Percentiles rank a stretch among this genome's conserved stretches.
These are phyloP conservation scores for Pseudorectes ferrugineus DNA, from an alignment of 2,113 vertebrate species.

Conservation along the genomic window DNA sequence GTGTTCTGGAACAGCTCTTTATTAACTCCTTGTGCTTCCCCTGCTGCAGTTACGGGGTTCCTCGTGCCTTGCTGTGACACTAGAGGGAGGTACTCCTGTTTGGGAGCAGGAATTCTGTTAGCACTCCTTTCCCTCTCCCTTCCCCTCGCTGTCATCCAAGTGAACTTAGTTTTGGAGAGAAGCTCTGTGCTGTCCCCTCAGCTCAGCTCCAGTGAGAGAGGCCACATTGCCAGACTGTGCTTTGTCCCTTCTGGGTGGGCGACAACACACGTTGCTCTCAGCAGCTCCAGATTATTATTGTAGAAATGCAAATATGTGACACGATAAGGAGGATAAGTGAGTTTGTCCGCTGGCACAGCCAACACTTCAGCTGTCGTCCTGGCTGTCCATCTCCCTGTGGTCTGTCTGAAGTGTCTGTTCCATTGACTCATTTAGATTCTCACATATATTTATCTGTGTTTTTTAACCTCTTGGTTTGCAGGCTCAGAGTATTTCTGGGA, in stretches of 20 bases:
- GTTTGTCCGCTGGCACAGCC: slow-evolving; percentile 5
- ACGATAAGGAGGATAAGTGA: neutral
- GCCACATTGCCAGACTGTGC: neutral
- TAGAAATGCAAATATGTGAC: neutral
- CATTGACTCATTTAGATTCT: neutral
- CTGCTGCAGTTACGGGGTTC: neutral
- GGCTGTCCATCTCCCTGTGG: neutral
- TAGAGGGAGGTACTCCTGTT: neutral
- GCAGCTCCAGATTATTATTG: neutral
- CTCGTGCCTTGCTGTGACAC: neutral
- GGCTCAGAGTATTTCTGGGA: neutral
- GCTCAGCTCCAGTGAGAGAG: neutral
- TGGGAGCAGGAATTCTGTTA: neutral
- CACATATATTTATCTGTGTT: neutral
- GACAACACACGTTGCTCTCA: neutral
- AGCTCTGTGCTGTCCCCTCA: neutral
- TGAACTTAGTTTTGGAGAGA: neutral
- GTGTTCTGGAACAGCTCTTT: neutral
- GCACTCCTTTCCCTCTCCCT: neutral
- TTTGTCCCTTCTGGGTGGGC: slow-evolving; percentile 44
- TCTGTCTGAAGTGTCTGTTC: neutral
- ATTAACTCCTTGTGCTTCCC: slow-evolving; percentile 14
- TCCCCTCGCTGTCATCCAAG: neutral
- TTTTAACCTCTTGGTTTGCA: neutral
- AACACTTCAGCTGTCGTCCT: neutral